phyloP scores from a whole-genome alignment of 2,113 vertebrate genomes.

The Oncorhynchus masou region DNA sequence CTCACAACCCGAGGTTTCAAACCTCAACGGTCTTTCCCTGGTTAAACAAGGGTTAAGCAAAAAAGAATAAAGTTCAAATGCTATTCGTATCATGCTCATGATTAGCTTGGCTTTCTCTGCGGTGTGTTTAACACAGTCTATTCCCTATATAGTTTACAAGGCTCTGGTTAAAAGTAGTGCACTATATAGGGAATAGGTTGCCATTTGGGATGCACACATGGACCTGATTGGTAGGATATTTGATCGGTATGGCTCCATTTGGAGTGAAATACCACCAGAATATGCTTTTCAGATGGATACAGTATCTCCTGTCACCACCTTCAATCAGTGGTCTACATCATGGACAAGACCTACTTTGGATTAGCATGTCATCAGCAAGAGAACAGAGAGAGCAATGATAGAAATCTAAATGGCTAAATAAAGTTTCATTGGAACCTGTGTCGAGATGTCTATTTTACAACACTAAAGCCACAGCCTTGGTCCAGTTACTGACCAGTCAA shows the following conservation, averaged over 20 bases:
- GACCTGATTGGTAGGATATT: conserved; percentile 1
- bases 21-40: too few species aligned
- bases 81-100: not conserved
- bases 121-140: not conserved
- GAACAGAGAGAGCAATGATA: conserved; percentile 2
- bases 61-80: not conserved
- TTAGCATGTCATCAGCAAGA: conserved; percentile 13
- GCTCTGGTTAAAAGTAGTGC: too few species aligned
- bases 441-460: not conserved
- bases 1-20: too few species aligned
- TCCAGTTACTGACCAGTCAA: not conserved
- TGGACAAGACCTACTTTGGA: conserved; percentile 14
- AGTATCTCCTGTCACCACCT: conserved; percentile 1
- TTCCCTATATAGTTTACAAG: too few species aligned
- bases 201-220: too few species aligned
- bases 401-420: too few species aligned
- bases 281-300: conserved; percentile 3
- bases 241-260: conserved; percentile 15
- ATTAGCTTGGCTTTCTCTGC: not conserved
- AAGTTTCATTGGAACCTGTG: too few species aligned
- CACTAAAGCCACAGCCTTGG: not conserved
- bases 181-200: too few species aligned
- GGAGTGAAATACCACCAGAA: not conserved
- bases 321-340: conserved; percentile 8
- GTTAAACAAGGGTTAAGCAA: too few species aligned